A percentile compares a stretch with the other conserved stretches of the same genome.
Evolutionary conservation across 2,113 vertebrate genomes (phyloP).

Genomic region (Tachuris rubrigastra): DNA sequence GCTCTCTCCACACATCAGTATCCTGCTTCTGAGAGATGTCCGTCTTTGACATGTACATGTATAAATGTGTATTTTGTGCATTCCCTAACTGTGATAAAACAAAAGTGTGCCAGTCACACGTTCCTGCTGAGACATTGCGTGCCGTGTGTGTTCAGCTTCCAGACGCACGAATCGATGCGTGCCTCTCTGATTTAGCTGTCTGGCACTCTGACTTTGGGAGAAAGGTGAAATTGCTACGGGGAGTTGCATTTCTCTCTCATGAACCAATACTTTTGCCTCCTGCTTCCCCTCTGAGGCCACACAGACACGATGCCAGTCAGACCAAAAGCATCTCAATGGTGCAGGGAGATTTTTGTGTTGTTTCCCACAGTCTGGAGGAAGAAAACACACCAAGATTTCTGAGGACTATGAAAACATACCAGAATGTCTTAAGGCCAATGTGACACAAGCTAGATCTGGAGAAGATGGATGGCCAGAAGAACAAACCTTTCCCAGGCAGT

Average conservation of each 20-base stretch:
- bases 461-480: background rate
- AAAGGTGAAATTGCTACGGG: rapidly evolving
- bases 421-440: background rate
- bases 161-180: rapidly evolving
- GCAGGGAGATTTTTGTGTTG: background rate
- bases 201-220: background rate
- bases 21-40: background rate
- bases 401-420: background rate
- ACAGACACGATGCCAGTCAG: rapidly evolving
- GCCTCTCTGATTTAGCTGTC: background rate
- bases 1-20: background rate
- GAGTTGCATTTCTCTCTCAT: background rate
- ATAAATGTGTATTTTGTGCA: background rate
- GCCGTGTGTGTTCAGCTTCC: background rate
- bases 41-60: background rate
- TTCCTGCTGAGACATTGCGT: background rate
- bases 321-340: background rate
- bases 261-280: background rate
- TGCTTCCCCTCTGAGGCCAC: background rate
- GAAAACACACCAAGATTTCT: background rate
- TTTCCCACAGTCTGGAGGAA: background rate
- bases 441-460: background rate
- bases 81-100: background rate
- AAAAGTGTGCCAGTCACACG: background rate
- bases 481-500: background rate